Conservation (phyloP, 1,140 invertebrate genomes). For the Apocrypta bakeri region DNA sequence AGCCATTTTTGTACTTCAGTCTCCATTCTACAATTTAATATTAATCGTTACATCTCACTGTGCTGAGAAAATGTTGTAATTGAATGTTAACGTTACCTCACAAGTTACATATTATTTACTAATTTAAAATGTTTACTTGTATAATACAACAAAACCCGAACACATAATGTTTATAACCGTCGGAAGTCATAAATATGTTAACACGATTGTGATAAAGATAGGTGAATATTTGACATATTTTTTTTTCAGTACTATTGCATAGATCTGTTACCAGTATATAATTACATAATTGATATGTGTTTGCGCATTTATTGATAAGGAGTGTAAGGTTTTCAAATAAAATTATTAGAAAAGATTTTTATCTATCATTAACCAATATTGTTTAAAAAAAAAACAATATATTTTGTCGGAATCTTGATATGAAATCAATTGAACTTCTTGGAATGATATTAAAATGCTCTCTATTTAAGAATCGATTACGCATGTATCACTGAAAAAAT, state of each 20-base stretch:
- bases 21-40: conserved; percentile 29
- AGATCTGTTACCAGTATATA: background rate
- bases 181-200: background rate
- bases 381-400: background rate
- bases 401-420: background rate
- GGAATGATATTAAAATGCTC: background rate
- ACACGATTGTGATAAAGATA: background rate
- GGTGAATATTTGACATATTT: background rate
- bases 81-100: background rate
- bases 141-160: background rate
- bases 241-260: background rate
- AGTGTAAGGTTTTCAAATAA: background rate
- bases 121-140: background rate
- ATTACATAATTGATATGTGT: conserved; percentile 17
- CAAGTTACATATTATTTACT: background rate
- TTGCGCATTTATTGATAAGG: background rate
- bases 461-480: background rate
- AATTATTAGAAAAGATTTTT: background rate
- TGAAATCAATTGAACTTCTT: background rate
- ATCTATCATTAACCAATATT: background rate
- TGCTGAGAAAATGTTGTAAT: background rate
- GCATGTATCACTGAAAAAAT: background rate
- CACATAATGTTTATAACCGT: background rate
- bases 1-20: conserved; percentile 31
- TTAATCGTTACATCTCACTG: background rate